A percentile compares a stretch with the other conserved stretches of the same genome.
phyloP scores from a whole-genome alignment of 2,888 invertebrate genomes.

The Copidosoma aretas region DNA sequence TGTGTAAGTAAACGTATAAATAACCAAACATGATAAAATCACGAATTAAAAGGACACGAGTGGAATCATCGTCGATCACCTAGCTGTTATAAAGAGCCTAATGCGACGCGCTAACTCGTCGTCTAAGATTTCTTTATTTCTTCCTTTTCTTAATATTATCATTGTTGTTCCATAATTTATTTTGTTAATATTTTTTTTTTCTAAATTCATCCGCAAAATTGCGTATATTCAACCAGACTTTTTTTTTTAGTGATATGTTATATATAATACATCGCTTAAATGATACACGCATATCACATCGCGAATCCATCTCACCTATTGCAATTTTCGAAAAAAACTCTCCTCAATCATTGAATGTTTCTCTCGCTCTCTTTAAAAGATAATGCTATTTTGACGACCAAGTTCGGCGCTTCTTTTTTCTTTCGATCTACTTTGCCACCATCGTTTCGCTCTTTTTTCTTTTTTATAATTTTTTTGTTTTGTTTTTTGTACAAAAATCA shows the following conservation, averaged over 20 bases:
- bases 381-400: not conserved
- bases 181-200: not conserved
- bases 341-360: not conserved
- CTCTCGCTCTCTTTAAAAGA: slow-evolving; percentile 7
- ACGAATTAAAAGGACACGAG: slow-evolving; percentile 37
- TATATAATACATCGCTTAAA: slow-evolving; percentile 39
- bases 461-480: slow-evolving; percentile 7
- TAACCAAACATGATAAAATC: slow-evolving; percentile 16
- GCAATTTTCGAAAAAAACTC: not conserved
- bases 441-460: no score
- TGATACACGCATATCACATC: slow-evolving; percentile 38
- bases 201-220: slow-evolving; percentile 24
- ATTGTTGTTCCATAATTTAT: slow-evolving; percentile 9
- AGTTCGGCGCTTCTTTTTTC: slow-evolving; percentile 3
- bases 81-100: slow-evolving; percentile 41
- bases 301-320: slow-evolving; percentile 20
- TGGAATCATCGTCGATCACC: slow-evolving; percentile 38
- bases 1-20: slow-evolving; percentile 6
- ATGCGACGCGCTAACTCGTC: slow-evolving; percentile 41
- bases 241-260: slow-evolving; percentile 36
- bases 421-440: slow-evolving; percentile 19
- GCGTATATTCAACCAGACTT: slow-evolving; percentile 33
- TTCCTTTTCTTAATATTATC: not conserved
- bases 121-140: slow-evolving; percentile 33
- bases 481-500: slow-evolving; percentile 25